These are phyloP conservation scores for Orcinus orca DNA, from an alignment of 2,113 vertebrate genomes.

Conservation along the genomic window DNA sequence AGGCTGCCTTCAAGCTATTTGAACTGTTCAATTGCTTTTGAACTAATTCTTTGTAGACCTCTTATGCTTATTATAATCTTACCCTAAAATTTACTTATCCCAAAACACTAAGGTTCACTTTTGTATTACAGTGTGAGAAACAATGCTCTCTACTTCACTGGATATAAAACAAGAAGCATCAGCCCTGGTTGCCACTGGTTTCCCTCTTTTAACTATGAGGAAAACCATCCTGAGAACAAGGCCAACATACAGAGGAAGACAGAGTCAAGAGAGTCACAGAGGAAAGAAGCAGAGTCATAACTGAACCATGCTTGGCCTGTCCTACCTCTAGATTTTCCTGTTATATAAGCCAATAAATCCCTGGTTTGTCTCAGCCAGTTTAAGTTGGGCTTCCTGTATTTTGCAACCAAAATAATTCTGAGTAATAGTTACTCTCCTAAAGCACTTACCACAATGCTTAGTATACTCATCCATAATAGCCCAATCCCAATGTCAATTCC, in stretches of 20 bases:
- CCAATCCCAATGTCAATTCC: not conserved
- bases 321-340: not conserved
- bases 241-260: not conserved
- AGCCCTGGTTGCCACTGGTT: not conserved
- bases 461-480: not conserved
- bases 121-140: not conserved
- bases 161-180: not conserved
- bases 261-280: not conserved
- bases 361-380: not conserved
- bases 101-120: not conserved
- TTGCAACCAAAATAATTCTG: conserved; percentile 8
- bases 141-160: not conserved
- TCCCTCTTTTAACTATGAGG: not conserved
- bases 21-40: not conserved
- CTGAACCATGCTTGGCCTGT: not conserved
- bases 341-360: not conserved
- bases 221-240: not conserved
- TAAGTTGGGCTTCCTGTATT: not conserved
- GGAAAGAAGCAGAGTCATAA: not conserved
- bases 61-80: not conserved
- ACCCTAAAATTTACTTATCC: conserved; percentile 10
- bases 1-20: not conserved
- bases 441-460: not conserved
- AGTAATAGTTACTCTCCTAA: not conserved
- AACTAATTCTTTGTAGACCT: not conserved